Conservation (phyloP, 2,888 invertebrate species). For the Deroplatys truncata region DNA sequence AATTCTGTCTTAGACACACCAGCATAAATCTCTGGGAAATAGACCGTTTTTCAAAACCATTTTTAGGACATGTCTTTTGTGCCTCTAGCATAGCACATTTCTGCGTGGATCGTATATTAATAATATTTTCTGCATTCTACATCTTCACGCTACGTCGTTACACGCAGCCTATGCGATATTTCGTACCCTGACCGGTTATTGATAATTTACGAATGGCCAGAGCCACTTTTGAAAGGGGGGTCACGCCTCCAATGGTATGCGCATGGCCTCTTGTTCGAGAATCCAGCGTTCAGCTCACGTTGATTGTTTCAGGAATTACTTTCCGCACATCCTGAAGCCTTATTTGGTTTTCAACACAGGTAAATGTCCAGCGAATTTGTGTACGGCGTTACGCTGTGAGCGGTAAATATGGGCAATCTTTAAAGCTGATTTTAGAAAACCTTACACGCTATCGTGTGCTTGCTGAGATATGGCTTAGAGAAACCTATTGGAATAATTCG, state of each 20-base stretch:
- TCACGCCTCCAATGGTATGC: not conserved
- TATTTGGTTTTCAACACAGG: not conserved
- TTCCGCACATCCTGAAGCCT: not conserved
- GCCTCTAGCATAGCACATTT: not conserved
- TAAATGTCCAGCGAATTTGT: not conserved
- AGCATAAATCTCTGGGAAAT: not conserved
- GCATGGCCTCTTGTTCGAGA: not conserved
- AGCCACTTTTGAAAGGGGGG: not conserved
- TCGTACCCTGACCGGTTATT: not conserved
- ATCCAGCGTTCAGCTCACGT: not conserved
- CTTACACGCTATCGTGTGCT: no score
- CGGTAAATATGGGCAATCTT: not conserved
- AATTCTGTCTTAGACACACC: not conserved
- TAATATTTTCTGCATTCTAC: not conserved
- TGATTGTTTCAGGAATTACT: not conserved
- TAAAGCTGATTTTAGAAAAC: no score
- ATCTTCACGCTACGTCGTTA: not conserved
- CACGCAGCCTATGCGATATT: not conserved
- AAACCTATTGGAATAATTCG: no score
- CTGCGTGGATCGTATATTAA: not conserved
- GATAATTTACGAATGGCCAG: not conserved
- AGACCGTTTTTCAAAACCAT: not conserved
- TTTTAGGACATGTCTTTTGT: not conserved
- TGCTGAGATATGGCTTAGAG: no score
- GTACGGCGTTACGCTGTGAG: not conserved